phyloP scores from a whole-genome alignment of 2,113 vertebrate species.

The Lophius piscatorius region DNA sequence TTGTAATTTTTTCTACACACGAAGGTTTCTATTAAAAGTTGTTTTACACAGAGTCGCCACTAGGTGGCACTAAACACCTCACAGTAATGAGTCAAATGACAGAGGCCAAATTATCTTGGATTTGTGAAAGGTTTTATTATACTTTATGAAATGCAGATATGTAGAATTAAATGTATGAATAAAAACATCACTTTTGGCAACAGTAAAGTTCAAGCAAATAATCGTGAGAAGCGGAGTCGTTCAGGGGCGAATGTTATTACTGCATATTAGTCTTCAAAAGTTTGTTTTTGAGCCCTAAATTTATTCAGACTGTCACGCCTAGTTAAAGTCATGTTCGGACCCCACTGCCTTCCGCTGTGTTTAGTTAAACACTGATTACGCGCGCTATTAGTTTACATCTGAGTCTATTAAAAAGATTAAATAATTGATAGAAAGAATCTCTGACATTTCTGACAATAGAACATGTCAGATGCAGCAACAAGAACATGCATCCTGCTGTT shows the following conservation, averaged over 20 bases:
- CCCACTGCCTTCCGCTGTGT: slow-evolving; percentile 63
- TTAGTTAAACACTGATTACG: slow-evolving; percentile 70
- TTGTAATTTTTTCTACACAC: too few relatives aligned
- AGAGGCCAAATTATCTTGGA: slow-evolving; percentile 35
- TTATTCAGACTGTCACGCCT: slow-evolving; percentile 57
- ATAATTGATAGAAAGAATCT: slow-evolving; percentile 65
- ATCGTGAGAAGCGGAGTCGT: slow-evolving; percentile 41
- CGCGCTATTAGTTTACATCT: slow-evolving; percentile 71
- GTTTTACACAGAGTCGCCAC: slow-evolving; percentile 18
- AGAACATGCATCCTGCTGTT: slow-evolving; percentile 18
- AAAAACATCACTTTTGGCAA: slow-evolving; percentile 50
- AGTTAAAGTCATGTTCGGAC: slow-evolving; percentile 46
- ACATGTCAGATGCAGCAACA: slow-evolving; percentile 53
- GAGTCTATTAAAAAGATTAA: slow-evolving; percentile 72
- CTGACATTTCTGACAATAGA: slow-evolving; percentile 39
- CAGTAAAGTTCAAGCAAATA: slow-evolving; percentile 34
- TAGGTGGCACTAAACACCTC: slow-evolving; percentile 49
- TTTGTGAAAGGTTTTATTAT: slow-evolving; percentile 35
- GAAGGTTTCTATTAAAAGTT: not conserved
- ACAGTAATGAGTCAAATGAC: not conserved
- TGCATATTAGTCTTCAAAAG: slow-evolving; percentile 60
- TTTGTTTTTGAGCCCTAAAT: slow-evolving; percentile 58
- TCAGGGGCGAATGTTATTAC: slow-evolving; percentile 46
- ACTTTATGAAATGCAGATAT: slow-evolving; percentile 64
- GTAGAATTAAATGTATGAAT: slow-evolving; percentile 62